phyloP scores from a whole-genome alignment of 2,113 vertebrate species.

The Micronycteris hirsuta region DNA sequence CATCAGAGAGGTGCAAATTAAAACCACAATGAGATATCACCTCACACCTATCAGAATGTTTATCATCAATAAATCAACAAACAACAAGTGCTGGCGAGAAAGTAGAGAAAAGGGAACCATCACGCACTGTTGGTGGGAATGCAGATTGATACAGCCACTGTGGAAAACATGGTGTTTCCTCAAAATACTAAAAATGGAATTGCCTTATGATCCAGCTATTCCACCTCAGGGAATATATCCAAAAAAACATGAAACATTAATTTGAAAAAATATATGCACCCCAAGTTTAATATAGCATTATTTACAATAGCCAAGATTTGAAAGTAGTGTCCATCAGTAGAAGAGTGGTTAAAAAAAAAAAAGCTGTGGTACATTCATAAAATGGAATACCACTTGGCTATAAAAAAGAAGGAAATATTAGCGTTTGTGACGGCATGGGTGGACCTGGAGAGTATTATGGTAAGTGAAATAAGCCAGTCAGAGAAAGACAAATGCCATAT shows the following conservation, averaged over 20 bases:
- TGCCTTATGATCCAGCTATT: background rate
- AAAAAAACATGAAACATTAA: background rate
- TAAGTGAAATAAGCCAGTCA: background rate
- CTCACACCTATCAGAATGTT: too few relatives aligned
- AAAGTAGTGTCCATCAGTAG: background rate
- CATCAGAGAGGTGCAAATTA: too few relatives aligned
- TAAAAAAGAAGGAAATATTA: background rate
- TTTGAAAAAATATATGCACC: background rate
- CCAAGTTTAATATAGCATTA: background rate
- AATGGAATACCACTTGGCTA: background rate
- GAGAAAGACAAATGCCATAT: background rate
- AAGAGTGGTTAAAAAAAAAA: background rate
- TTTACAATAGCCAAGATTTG: background rate
- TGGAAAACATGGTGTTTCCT: too few relatives aligned
- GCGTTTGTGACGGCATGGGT: background rate
- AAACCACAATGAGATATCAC: too few relatives aligned
- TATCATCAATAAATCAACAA: background rate
- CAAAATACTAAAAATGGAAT: background rate
- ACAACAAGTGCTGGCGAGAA: background rate
- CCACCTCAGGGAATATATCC: background rate
- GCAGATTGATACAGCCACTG: background rate
- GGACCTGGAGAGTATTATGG: background rate
- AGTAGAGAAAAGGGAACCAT: background rate
- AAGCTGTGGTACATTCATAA: too few relatives aligned
- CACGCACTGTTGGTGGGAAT: background rate